A percentile compares a stretch with the other conserved stretches of the same genome.
Evolutionary conservation across 2,888 invertebrate genomes (phyloP).

Genomic region (Pemphredon lugubris): DNA sequence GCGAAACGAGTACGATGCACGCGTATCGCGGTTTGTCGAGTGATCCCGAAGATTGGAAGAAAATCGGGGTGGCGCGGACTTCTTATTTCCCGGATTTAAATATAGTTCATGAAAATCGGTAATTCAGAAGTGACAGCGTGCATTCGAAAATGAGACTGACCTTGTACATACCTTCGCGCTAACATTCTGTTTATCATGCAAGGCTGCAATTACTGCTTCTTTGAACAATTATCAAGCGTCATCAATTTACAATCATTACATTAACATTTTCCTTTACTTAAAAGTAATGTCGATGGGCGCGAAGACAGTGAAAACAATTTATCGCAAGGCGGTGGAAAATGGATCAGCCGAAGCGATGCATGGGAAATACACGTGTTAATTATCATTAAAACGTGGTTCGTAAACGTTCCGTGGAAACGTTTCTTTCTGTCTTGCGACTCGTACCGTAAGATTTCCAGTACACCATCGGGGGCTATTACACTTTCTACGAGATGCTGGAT

Average conservation of each 20-base stretch:
- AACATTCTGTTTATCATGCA: too few relatives aligned
- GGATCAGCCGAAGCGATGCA: constrained; percentile 15
- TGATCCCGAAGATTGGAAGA: too few relatives aligned
- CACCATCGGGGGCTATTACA: constrained; percentile 32
- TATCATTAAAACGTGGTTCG: constrained; percentile 20
- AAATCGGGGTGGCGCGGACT: neutral
- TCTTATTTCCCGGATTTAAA: neutral
- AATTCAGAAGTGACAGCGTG: too few relatives aligned
- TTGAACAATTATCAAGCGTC: constrained; percentile 18
- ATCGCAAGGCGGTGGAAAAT: constrained; percentile 14
- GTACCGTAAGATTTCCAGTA: constrained; percentile 42
- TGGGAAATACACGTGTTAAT: constrained; percentile 20
- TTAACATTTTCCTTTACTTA: neutral
- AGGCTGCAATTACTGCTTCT: too few relatives aligned
- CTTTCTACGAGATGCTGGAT: constrained; percentile 53
- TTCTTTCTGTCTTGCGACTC: constrained; percentile 38
- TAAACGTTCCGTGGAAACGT: constrained; percentile 19
- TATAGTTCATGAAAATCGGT: neutral
- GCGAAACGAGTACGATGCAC: too few relatives aligned
- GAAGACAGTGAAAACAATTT: constrained; percentile 28
- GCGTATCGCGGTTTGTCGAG: neutral
- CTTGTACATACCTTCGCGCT: too few relatives aligned
- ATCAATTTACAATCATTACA: constrained; percentile 2
- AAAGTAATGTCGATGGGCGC: neutral
- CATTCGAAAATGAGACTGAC: too few relatives aligned